Base-by-base conservation (phyloP, 2,888 invertebrate genomes). In the Cordilura impudica region DNA sequence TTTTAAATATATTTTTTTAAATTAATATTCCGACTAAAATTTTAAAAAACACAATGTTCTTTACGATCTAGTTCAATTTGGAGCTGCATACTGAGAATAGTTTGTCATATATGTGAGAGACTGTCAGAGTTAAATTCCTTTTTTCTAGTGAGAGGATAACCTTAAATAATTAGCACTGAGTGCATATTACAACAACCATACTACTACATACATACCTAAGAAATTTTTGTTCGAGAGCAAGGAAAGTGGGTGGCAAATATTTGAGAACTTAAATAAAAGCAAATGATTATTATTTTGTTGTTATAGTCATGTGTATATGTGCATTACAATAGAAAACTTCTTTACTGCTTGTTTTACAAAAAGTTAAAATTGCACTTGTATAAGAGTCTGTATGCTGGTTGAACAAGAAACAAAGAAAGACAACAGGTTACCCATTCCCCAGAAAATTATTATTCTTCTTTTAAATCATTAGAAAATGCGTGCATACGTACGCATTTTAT, bases 401-500 rank as follows among this genome's bases (percentile, higher is more conserved):
- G n/a, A n/a, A 12, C 19, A 5, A 35, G 3, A 26, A 53, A 58
- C 56, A 75, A 56, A 56, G 70, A 47, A 61, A 35, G 60, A 5
- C 75, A 79, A 56, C 71, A 75, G 79, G 66, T 67, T 54, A 51
- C 61, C n/a, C 26, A 49, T 7, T 35, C 19, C 8, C 45, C 31
- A 18, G 18, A 12, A 54, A 56, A 43, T 7, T 18, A 54, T 61
- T 49, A 45, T 47, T 19, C 21, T 14, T 5, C 53, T 66, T 66
- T 19, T 21, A 56, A 69, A 16, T 65, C 19, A 54, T 71, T 78
- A 35, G 53, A 19, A 67, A 72, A 63, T 72, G 70, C 73, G 58
- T 75, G 79, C 75, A 61, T 47, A 71, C 71, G 71, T 26, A 75
- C 70, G 70, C 61, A 79, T 56, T 76, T 69, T 60, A 53, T 45